Conservation (phyloP, 37 sponge, comb jelly and placozoan genomes). For the Geodia barretti region DNA sequence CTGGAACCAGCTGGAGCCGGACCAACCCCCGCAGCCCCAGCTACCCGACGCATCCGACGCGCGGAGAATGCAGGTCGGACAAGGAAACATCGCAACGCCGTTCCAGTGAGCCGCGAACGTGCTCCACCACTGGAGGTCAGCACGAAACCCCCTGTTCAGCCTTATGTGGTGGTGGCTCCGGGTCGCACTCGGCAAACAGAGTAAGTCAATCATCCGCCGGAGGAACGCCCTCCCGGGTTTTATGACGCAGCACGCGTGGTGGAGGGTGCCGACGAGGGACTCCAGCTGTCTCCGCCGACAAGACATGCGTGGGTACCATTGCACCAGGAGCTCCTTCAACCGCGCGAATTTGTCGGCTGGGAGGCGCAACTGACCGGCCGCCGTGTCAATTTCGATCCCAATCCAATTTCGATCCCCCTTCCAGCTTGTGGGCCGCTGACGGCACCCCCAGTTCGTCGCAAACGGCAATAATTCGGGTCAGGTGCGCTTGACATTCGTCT, state of each 20-base stretch:
- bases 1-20: slow-evolving; percentile 33
- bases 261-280: slow-evolving; percentile 32
- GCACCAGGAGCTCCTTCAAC: background rate
- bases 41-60: slow-evolving; percentile 56
- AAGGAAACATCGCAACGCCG: slow-evolving; percentile 10
- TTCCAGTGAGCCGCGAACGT: slow-evolving; percentile 43
- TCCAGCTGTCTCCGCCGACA: slow-evolving; percentile 25
- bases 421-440: background rate
- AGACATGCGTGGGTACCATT: slow-evolving; percentile 10
- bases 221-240: slow-evolving; percentile 45
- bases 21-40: slow-evolving; percentile 62
- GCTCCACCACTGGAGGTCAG: slow-evolving; percentile 59
- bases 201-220: slow-evolving; percentile 6
- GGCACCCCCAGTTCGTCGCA: background rate
- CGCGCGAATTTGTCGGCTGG: slow-evolving; percentile 42
- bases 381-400: background rate
- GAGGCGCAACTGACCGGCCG: slow-evolving; percentile 27
- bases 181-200: background rate
- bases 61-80: background rate
- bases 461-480: background rate
- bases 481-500: background rate
- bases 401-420: no score
- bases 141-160: slow-evolving; percentile 38
- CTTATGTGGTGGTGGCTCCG: slow-evolving; percentile 37
- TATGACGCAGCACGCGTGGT: slow-evolving; percentile 45